Conservation (phyloP, 1,140 invertebrate genomes). For the Lordiphosa stackelbergi region DNA sequence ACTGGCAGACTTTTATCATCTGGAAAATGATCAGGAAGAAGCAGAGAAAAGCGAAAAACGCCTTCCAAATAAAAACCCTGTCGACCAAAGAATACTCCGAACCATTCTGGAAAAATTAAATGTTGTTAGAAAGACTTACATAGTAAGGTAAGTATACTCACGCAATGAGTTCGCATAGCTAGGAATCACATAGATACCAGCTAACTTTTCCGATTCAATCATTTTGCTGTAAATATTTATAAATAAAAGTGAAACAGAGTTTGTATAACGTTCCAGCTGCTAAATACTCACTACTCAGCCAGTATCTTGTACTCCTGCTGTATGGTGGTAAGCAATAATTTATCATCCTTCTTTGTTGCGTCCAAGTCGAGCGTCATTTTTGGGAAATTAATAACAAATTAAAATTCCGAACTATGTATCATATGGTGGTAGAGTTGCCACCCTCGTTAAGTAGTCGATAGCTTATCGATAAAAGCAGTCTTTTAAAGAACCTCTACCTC, state of each 20-base stretch:
- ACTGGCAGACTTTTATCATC: conserved; percentile 86
- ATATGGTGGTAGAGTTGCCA: no score
- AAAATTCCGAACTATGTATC: no score
- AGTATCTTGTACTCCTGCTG: conserved; percentile 87
- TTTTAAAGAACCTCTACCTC: no score
- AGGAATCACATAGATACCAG: conserved; percentile 94
- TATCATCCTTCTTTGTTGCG: conserved; percentile 59
- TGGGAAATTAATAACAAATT: neutral
- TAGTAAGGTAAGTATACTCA: conserved; percentile 70
- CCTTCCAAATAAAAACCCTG: conserved; percentile 92
- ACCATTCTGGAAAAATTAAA: conserved; percentile 85
- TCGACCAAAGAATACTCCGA: conserved; percentile 93
- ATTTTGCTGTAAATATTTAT: conserved; percentile 84
- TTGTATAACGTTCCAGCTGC: neutral
- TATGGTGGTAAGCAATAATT: conserved; percentile 77
- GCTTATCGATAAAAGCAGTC: no score
- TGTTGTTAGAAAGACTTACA: accelerated
- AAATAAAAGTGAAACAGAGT: neutral
- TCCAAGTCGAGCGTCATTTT: conserved; percentile 70
- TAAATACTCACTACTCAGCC: conserved; percentile 84
- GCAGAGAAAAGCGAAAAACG: conserved; percentile 91
- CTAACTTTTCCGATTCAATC: conserved; percentile 89
- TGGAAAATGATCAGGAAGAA: conserved; percentile 92
- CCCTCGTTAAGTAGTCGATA: no score
- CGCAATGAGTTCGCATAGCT: conserved; percentile 87